Conservation (phyloP, 2,888 invertebrate genomes). For the Anoplius nigerrimus region DNA sequence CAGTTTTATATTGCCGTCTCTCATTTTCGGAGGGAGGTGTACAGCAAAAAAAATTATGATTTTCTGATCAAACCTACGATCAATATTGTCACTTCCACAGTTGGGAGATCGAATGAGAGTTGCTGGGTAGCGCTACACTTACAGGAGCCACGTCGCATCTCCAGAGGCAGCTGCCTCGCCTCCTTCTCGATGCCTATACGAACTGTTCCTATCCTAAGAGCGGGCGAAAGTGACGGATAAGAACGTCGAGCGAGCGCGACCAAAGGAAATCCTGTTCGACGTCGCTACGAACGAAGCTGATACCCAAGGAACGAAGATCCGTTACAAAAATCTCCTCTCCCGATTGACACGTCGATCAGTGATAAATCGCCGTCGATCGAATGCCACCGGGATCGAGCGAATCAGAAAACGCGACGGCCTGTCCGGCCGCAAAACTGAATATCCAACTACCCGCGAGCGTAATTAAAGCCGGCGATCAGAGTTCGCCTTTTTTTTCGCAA, state of each 20-base stretch:
- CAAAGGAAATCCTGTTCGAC: constrained; percentile 19
- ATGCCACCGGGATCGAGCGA: too few species aligned
- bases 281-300: too few species aligned
- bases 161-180: constrained; percentile 64
- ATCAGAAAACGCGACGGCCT: background rate
- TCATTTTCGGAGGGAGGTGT: too few species aligned
- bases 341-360: too few species aligned
- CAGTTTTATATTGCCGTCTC: too few species aligned
- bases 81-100: too few species aligned
- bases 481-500: background rate
- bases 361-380: too few species aligned
- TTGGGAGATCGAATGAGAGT: constrained; percentile 57
- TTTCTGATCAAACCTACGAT: too few species aligned
- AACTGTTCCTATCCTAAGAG: constrained; percentile 51
- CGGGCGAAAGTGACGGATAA: constrained; percentile 55
- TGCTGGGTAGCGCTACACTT: constrained; percentile 58
- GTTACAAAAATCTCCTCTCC: too few species aligned
- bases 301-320: too few species aligned
- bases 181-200: constrained; percentile 56
- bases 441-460: background rate
- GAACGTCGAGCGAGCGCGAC: constrained; percentile 47
- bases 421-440: background rate
- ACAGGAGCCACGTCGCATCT: constrained; percentile 65
- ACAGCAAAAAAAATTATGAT: too few species aligned
- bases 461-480: too few species aligned